Base-by-base conservation (phyloP, 1,140 invertebrate species). In the Lordiphosa clarofinis region DNA sequence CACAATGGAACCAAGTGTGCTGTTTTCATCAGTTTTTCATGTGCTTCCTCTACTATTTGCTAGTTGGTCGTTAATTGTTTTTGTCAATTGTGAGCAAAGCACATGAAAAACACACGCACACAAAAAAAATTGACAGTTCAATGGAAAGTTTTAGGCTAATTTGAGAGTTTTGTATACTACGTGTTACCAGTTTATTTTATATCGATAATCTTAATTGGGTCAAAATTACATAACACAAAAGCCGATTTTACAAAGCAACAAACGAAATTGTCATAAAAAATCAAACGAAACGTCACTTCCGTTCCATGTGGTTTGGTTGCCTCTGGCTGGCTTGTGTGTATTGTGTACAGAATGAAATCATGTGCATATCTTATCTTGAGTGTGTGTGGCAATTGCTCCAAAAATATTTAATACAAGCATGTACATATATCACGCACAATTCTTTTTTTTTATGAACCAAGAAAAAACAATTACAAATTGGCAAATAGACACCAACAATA, bases 381-480 rank as follows among this genome's bases (percentile, higher is more conserved):
- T 47, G 33, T 54, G 9, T 60, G 13, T 54, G n/a, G 28, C 49
- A 44, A 44, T 44, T 44, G 24, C 43, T 46, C 11, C 11, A 46
- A 46, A 46, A 46, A 46, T 33, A 46, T 46, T 46, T 46, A 31
- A 28, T 31, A 31, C 28, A 8, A 31, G 28, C 7, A 31, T 31
- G 28, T 31, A 31, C 28, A 31, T 46, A 46, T 46, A 31, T 46
- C 43, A 24, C 43, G 28, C 43, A 31, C 28, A 31, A 31, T 31
- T 31, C 19, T 31, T 31, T 24, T 24, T 21, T 24, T 24, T 24
- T 24, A 24, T 24, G 28, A 8, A 31, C 24, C 11, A 31, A 46
- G 31, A 46, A 44, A 43, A 43, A 44, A 28, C n/a, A 44, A 46
- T 46, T 46, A 46, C 43, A 46, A 46, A 46, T 46, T 46, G 43